phyloP scores from a whole-genome alignment of 2,888 invertebrate species.

The Drosophila mercatorum region DNA sequence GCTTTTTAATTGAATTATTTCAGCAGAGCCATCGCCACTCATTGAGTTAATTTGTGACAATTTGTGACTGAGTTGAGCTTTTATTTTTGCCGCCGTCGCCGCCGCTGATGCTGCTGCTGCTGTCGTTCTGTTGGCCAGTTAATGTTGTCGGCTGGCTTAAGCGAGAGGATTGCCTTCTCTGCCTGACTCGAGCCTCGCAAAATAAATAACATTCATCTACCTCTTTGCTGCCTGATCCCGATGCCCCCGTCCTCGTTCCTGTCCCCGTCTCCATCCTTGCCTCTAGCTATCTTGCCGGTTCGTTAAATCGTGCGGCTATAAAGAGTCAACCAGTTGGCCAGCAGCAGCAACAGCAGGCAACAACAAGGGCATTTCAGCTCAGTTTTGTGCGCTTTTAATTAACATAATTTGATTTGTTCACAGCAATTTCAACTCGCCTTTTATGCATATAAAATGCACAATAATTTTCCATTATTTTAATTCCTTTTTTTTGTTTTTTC shows the following conservation, averaged over 20 bases:
- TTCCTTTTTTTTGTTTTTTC: not conserved
- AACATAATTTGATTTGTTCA: conserved; percentile 68
- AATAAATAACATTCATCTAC: conserved; percentile 51
- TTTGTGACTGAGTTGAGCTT: conserved; percentile 58
- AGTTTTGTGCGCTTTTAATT: conserved; percentile 65
- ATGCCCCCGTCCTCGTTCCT: not conserved
- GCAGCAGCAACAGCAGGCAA: not conserved
- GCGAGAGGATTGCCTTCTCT: conserved; percentile 33
- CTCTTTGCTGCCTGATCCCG: not conserved
- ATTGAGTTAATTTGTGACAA: conserved; percentile 75
- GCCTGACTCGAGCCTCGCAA: conserved; percentile 1
- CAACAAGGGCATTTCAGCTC: conserved; percentile 39
- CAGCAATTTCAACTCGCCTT: conserved; percentile 30
- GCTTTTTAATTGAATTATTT: conserved; percentile 73
- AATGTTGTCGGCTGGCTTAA: conserved; percentile 16
- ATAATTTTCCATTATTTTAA: conserved; percentile 40
- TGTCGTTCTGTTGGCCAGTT: conserved; percentile 20
- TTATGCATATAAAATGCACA: conserved; percentile 52
- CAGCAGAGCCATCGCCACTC: conserved; percentile 61
- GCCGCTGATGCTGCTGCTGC: not conserved
- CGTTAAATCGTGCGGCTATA: conserved; percentile 70
- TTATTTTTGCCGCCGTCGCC: conserved; percentile 15
- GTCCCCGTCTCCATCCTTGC: not conserved
- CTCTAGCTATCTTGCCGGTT: not conserved
- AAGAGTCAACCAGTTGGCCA: conserved; percentile 67